Percentiles rank a stretch among this genome's conserved stretches.
phyloP scores from a whole-genome alignment of 2,113 vertebrate species.

The Xenopus laevis region DNA sequence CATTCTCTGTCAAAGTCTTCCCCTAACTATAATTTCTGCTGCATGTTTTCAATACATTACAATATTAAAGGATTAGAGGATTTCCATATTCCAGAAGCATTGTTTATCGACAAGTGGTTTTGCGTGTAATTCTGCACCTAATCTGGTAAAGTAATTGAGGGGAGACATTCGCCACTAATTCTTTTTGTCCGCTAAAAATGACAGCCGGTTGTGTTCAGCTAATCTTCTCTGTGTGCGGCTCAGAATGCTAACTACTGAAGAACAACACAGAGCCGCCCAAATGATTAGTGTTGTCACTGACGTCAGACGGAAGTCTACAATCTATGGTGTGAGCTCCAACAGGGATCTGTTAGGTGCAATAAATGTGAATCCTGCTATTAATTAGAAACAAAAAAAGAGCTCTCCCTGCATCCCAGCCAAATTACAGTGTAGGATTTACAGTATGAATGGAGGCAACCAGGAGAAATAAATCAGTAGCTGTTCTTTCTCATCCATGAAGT shows the following conservation, averaged over 20 bases:
- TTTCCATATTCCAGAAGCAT: not conserved
- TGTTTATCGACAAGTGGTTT: not conserved
- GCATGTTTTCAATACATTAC: not conserved
- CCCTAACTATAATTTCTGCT: not conserved
- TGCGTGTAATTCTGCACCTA: constrained; percentile 2
- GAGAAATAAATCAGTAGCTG: too few species aligned
- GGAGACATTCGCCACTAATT: not conserved
- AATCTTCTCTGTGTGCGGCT: not conserved
- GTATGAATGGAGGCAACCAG: too few species aligned
- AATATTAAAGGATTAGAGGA: constrained; percentile 12
- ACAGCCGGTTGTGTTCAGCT: not conserved
- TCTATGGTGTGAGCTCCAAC: not conserved
- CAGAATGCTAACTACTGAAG: not conserved
- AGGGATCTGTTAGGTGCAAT: not conserved
- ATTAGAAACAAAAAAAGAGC: too few species aligned
- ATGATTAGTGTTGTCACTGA: not conserved
- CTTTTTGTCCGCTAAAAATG: not conserved
- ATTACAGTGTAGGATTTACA: too few species aligned
- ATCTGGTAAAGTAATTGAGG: constrained; percentile 7
- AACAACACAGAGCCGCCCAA: not conserved
- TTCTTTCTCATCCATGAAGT: too few species aligned
- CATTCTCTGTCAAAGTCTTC: not conserved
- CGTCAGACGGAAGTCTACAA: not conserved
- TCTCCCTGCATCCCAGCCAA: too few species aligned
- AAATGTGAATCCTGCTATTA: too few species aligned